phyloP scores from a whole-genome alignment of 2,888 invertebrate genomes.

The Aplocera efformata region DNA sequence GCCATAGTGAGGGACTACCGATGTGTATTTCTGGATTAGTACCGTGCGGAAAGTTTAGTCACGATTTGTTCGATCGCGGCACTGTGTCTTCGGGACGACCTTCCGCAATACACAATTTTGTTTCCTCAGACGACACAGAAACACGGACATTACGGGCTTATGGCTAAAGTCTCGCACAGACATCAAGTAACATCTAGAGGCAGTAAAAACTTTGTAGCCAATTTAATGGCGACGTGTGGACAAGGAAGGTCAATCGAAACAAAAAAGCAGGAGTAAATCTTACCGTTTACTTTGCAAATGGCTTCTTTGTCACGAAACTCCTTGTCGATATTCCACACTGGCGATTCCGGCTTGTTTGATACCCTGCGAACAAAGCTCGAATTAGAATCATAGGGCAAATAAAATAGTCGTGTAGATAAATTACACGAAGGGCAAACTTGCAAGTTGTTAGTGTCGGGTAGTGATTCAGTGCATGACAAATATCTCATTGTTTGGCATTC shows the following conservation, averaged over 20 bases:
- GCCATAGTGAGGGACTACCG: slow-evolving; percentile 52
- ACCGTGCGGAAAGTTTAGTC: slow-evolving; percentile 78
- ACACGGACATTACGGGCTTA: slow-evolving; percentile 28
- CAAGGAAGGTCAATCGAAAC: slow-evolving; percentile 26
- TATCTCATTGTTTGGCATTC: slow-evolving; percentile 57
- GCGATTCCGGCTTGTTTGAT: slow-evolving; percentile 68
- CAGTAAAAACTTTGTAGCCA: slow-evolving; percentile 36
- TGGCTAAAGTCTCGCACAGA: slow-evolving; percentile 23
- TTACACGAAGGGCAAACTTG: slow-evolving; percentile 29
- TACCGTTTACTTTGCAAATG: slow-evolving; percentile 69
- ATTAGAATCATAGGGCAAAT: slow-evolving; percentile 13
- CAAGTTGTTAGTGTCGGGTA: slow-evolving; percentile 33
- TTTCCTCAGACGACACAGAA: slow-evolving; percentile 32
- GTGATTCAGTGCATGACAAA: slow-evolving; percentile 60
- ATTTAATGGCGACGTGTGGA: slow-evolving; percentile 25
- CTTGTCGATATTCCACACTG: slow-evolving; percentile 65
- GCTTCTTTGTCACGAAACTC: slow-evolving; percentile 63
- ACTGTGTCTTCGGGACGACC: slow-evolving; percentile 54
- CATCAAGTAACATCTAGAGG: slow-evolving; percentile 28
- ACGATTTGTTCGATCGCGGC: slow-evolving; percentile 54
- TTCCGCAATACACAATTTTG: slow-evolving; percentile 52
- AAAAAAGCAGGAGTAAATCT: slow-evolving; percentile 35
- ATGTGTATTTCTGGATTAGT: slow-evolving; percentile 75
- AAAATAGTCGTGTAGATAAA: slow-evolving; percentile 12
- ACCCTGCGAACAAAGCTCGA: slow-evolving; percentile 52